phyloP scores from a whole-genome alignment of 2,113 vertebrate genomes.

The Pluvialis apricaria region DNA sequence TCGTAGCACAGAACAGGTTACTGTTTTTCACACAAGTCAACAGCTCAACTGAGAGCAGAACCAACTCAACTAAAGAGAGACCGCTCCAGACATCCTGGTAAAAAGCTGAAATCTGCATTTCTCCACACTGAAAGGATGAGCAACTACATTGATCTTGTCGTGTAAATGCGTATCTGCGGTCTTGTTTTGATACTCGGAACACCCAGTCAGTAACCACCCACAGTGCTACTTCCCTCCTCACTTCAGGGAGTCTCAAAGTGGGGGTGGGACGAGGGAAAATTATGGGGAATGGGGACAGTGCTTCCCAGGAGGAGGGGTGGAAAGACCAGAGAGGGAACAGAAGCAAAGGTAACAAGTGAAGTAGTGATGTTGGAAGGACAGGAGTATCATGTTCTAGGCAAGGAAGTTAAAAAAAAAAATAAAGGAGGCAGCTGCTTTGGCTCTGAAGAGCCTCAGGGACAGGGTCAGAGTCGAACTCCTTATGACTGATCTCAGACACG shows the following conservation, averaged over 20 bases:
- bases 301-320: neutral
- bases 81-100: neutral
- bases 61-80: neutral
- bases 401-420: neutral
- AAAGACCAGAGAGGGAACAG: neutral
- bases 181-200: neutral
- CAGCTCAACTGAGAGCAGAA: neutral
- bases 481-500: neutral
- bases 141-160: neutral
- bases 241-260: neutral
- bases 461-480: neutral
- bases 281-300: neutral
- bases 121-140: neutral
- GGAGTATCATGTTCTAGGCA: neutral
- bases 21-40: neutral
- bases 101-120: neutral
- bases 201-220: neutral
- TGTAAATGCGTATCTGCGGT: neutral
- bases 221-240: neutral
- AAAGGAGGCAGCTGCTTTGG: neutral
- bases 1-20: neutral
- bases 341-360: neutral
- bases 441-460: neutral
- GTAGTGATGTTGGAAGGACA: neutral
- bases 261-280: neutral